A percentile compares a stretch with the other conserved stretches of the same genome.
phyloP scores from a whole-genome alignment of 2,888 invertebrate genomes.

The Drosophila neonasuta region DNA sequence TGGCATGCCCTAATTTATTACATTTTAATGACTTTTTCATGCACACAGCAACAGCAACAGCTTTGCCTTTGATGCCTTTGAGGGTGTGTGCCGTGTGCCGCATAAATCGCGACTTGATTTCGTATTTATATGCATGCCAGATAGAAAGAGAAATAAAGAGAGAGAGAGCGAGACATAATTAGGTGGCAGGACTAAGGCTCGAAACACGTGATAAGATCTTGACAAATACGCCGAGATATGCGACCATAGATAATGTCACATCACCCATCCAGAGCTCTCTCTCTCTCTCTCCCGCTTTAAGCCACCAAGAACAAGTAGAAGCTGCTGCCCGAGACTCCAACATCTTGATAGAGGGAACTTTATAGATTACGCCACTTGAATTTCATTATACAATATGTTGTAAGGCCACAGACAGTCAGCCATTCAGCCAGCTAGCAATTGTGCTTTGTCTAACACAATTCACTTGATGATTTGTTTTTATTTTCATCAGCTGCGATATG shows the following conservation, averaged over 20 bases:
- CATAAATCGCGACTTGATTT: constrained; percentile 69
- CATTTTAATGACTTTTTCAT: constrained; percentile 75
- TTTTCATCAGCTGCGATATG: no score
- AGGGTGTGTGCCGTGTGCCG: constrained; percentile 27
- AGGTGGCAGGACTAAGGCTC: constrained; percentile 45
- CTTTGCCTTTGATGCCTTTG: constrained; percentile 47
- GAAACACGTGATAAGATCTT: constrained; percentile 57
- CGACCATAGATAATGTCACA: constrained; percentile 43
- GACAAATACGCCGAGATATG: constrained; percentile 56
- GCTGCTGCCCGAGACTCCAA: no score
- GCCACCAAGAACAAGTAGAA: not conserved
- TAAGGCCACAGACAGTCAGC: no score
- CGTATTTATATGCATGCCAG: constrained; percentile 65
- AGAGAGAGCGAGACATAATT: constrained; percentile 42
- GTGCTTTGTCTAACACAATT: no score
- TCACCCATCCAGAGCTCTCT: constrained; percentile 11
- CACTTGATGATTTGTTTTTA: no score
- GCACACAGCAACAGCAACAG: constrained; percentile 39
- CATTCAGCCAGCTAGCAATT: no score
- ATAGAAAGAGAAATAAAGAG: not conserved
- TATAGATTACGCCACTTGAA: constrained; percentile 17
- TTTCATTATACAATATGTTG: not conserved
- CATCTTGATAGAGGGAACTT: not conserved
- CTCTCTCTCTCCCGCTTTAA: constrained; percentile 2
- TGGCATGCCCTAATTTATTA: constrained; percentile 68